These are phyloP conservation scores for Zelostemma sp. DNA, from an alignment of 1,140 invertebrate genomes.

Conservation along the genomic window DNA sequence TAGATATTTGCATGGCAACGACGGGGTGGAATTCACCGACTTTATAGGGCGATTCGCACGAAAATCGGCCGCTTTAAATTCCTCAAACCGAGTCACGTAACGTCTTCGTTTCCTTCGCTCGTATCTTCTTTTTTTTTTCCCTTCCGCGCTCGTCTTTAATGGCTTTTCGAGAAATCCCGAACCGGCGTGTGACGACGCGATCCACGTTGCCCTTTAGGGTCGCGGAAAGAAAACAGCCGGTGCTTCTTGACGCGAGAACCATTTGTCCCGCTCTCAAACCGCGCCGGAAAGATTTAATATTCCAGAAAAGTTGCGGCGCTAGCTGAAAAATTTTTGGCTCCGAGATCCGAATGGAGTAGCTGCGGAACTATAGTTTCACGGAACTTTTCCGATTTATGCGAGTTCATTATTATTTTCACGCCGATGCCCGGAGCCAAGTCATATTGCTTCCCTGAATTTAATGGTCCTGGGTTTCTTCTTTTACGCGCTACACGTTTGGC, in stretches of 20 bases:
- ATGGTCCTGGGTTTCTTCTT: constrained; percentile 22
- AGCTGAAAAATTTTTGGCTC: constrained; percentile 59
- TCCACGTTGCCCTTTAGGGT: constrained; percentile 15
- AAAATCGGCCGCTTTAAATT: constrained; percentile 48
- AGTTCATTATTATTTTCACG: constrained; percentile 68
- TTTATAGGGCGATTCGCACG: background rate
- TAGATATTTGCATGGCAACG: constrained; percentile 38
- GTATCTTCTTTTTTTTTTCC: constrained; percentile 31
- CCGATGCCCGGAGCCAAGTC: constrained; percentile 10
- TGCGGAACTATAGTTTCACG: constrained; percentile 60
- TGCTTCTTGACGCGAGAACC: constrained; percentile 21
- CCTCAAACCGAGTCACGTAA: constrained; percentile 47
- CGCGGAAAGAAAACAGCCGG: constrained; percentile 15
- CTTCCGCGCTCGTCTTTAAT: constrained; percentile 24
- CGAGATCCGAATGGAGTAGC: constrained; percentile 56
- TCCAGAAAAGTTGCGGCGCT: constrained; percentile 57
- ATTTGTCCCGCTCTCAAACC: constrained; percentile 18
- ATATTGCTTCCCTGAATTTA: constrained; percentile 24
- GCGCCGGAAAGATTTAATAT: constrained; percentile 49
- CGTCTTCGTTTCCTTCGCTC: constrained; percentile 46
- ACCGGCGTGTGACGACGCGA: constrained; percentile 24
- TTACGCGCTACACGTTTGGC: background rate
- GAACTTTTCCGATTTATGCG: constrained; percentile 67
- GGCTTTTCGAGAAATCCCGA: constrained; percentile 41
- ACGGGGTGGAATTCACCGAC: constrained; percentile 9